phyloP scores from a whole-genome alignment of 2,113 vertebrate genomes.

The Sciurus niger region DNA sequence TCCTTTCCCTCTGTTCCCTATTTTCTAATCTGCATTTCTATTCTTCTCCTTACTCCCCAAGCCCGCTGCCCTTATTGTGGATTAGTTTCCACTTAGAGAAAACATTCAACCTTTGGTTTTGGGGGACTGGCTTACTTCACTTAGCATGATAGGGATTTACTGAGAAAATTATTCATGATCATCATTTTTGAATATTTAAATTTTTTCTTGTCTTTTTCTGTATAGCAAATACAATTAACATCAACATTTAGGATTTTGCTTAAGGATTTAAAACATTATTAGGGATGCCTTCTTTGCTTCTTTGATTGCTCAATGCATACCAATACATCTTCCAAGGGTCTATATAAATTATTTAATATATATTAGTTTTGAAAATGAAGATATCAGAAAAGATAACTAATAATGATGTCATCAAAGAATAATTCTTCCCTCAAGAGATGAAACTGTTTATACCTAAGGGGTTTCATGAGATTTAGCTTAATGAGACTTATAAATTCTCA shows the following conservation, averaged over 20 bases:
- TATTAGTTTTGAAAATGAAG: background rate
- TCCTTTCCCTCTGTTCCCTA: no score
- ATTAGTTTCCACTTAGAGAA: no score
- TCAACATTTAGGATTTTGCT: background rate
- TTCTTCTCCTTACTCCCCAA: no score
- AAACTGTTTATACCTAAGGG: background rate
- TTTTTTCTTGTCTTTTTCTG: background rate
- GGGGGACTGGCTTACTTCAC: no score
- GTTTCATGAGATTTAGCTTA: background rate
- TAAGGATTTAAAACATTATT: background rate
- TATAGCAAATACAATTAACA: background rate
- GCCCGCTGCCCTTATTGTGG: no score
- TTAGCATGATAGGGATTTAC: background rate
- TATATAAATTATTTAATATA: background rate
- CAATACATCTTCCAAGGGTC: background rate
- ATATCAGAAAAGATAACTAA: background rate
- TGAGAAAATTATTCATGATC: background rate
- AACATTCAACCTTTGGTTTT: no score
- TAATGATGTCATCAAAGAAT: constrained; percentile 16
- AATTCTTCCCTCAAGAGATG: background rate
- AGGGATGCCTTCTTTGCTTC: background rate
- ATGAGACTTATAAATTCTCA: background rate
- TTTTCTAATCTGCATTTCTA: no score
- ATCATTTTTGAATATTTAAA: constrained; percentile 11
- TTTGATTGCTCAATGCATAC: background rate